A percentile compares a stretch with the other conserved stretches of the same genome.
Conservation (phyloP, 2,888 invertebrate genomes). For the Agrochola lota region DNA sequence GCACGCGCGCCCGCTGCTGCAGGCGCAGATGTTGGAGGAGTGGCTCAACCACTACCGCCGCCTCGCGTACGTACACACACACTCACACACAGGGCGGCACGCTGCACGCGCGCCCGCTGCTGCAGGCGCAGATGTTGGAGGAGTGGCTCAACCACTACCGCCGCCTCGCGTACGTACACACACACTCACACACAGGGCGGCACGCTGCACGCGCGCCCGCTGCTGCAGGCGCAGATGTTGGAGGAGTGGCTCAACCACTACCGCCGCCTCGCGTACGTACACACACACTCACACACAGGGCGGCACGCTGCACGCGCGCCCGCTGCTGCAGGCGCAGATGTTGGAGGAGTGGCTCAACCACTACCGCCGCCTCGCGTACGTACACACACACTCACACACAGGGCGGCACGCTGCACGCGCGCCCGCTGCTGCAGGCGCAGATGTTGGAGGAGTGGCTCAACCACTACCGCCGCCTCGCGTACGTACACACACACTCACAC, state of each 20-base stretch:
- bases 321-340: conserved; percentile 92
- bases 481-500: conserved; percentile 88
- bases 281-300: conserved; percentile 72
- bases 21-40: conserved; percentile 95
- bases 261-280: conserved; percentile 92
- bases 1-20: conserved; percentile 87
- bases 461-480: conserved; percentile 95
- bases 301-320: conserved; percentile 73
- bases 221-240: conserved; percentile 93
- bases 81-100: conserved; percentile 88
- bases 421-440: conserved; percentile 91
- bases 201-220: neutral
- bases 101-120: conserved; percentile 74
- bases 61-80: conserved; percentile 91
- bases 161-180: conserved; percentile 92
- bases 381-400: conserved; percentile 72
- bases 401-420: conserved; percentile 95
- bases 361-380: conserved; percentile 93
- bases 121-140: conserved; percentile 95
- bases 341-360: conserved; percentile 98
- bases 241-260: conserved; percentile 98
- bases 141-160: conserved; percentile 98
- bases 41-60: conserved; percentile 98
- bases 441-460: conserved; percentile 97
- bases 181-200: conserved; percentile 91